These are phyloP conservation scores for Amblyraja radiata DNA, from an alignment of 2,797 vertebrate species.

Conservation along the genomic window DNA sequence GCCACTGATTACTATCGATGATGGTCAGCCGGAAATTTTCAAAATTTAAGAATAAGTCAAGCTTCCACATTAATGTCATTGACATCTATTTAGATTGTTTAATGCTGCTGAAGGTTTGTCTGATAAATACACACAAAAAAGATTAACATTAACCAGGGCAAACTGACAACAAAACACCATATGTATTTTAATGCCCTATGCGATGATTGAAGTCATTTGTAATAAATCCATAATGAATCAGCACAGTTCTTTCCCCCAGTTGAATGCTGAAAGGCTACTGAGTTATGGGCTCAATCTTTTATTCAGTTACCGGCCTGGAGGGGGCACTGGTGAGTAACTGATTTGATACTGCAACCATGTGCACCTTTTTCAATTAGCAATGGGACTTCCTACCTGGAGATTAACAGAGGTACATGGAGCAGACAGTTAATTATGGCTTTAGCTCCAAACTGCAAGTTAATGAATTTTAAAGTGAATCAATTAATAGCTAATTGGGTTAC, in stretches of 20 bases:
- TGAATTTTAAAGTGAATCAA: conserved; percentile 75
- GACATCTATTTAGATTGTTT: neutral
- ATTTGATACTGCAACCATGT: conserved; percentile 29
- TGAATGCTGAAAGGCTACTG: neutral
- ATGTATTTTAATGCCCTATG: neutral
- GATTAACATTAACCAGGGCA: neutral
- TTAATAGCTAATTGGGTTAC: conserved; percentile 75
- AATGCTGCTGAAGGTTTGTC: neutral
- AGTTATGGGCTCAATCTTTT: neutral
- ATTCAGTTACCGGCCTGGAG: neutral
- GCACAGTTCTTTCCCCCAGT: neutral
- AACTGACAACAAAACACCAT: neutral
- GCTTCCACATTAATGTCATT: neutral
- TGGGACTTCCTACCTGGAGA: conserved; percentile 53
- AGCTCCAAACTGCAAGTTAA: conserved; percentile 66
- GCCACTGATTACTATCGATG: neutral
- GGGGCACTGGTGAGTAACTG: conserved; percentile 37
- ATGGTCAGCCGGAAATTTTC: neutral
- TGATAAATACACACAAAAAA: neutral
- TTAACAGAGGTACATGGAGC: conserved; percentile 59
- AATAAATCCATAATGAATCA: neutral
- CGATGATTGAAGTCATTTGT: neutral
- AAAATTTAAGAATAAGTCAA: neutral
- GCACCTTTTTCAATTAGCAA: conserved; percentile 48
- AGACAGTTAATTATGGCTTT: conserved; percentile 72